Conservation (phyloP, 2,797 vertebrate genomes). For the Rhinogobio ventralis region DNA sequence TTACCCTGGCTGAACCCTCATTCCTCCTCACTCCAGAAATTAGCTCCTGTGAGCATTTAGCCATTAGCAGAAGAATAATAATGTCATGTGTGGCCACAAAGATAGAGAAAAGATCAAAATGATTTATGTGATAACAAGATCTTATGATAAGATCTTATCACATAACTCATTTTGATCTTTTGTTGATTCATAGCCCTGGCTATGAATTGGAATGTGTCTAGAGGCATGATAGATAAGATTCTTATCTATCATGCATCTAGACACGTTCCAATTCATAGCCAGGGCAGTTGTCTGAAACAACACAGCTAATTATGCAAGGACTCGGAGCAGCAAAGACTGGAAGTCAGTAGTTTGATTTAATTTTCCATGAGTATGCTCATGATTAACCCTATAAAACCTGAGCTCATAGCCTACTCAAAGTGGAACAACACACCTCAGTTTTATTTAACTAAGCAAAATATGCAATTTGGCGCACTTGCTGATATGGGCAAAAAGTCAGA, state of each 20-base stretch:
- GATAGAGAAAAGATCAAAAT: neutral
- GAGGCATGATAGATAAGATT: too few relatives aligned
- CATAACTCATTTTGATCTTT: too few relatives aligned
- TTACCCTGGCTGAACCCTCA: neutral
- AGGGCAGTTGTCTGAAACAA: neutral
- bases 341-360: conserved; percentile 6
- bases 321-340: neutral
- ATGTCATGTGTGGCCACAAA: neutral
- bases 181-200: too few relatives aligned
- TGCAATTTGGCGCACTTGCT: neutral
- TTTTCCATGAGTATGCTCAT: neutral
- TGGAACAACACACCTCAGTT: too few relatives aligned
- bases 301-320: neutral
- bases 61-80: conserved; percentile 1
- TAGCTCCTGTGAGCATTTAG: neutral
- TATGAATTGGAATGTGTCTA: too few relatives aligned
- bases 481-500: neutral
- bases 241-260: neutral
- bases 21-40: neutral
- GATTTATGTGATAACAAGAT: neutral
- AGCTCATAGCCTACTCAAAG: neutral
- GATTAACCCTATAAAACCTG: neutral
- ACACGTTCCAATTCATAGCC: neutral
- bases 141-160: too few relatives aligned
- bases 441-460: neutral